These are phyloP conservation scores for Paradoxurus hermaphroditus DNA, from an alignment of 2,113 vertebrate species.

Conservation along the genomic window DNA sequence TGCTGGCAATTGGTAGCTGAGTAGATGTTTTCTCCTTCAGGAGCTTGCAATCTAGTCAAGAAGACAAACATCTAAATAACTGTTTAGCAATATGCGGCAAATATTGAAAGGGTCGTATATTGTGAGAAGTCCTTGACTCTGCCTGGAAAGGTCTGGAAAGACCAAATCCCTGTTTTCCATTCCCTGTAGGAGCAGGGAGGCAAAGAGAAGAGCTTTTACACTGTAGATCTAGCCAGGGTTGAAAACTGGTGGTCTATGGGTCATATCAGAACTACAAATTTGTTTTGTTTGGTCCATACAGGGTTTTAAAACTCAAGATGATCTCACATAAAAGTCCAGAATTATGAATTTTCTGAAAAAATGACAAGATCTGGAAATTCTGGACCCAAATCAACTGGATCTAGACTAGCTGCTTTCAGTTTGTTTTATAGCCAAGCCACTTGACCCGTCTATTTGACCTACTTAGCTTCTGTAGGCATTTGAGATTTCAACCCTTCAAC, in stretches of 20 bases:
- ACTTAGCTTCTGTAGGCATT: neutral
- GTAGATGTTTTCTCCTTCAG: neutral
- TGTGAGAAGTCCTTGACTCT: neutral
- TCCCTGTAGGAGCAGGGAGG: neutral
- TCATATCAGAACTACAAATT: neutral
- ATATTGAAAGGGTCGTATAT: neutral
- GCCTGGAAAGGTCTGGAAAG: neutral
- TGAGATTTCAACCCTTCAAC: neutral
- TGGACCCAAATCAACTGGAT: neutral
- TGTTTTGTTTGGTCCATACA: neutral
- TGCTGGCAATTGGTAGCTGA: neutral
- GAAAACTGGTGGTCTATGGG: neutral
- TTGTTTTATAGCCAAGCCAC: neutral
- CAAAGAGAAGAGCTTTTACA: neutral
- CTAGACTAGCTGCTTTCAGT: neutral
- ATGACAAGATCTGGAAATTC: neutral
- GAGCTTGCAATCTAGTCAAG: neutral
- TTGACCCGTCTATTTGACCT: neutral
- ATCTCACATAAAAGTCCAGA: neutral
- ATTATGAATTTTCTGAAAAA: slow-evolving; percentile 25
- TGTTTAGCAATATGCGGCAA: neutral
- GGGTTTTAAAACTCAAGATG: neutral
- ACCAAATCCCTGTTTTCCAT: neutral
- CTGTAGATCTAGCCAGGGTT: neutral
- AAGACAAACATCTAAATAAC: slow-evolving; percentile 2